phyloP scores from a whole-genome alignment of 2,113 vertebrate species.

The Pomatostomus ruficeps region DNA sequence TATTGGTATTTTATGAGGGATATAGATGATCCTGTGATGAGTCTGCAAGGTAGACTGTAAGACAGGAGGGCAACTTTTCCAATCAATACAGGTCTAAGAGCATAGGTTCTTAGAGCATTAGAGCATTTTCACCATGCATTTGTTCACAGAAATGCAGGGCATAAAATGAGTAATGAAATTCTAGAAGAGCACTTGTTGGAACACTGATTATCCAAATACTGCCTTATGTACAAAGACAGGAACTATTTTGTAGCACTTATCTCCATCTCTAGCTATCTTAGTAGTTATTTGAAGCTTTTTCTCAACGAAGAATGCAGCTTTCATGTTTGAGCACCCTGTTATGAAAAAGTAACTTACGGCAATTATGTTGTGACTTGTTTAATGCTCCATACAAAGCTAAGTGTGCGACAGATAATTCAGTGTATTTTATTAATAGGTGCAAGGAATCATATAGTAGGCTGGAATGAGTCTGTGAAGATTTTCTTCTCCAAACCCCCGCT shows the following conservation, averaged over 20 bases:
- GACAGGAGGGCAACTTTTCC: neutral
- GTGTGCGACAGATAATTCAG: neutral
- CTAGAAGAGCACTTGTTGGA: neutral
- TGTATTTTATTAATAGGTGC: neutral
- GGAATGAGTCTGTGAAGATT: neutral
- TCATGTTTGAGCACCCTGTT: neutral
- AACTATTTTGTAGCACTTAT: neutral
- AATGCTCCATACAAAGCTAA: neutral
- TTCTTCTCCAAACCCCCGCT: neutral
- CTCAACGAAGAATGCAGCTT: neutral
- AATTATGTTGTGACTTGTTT: neutral
- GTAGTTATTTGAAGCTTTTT: neutral
- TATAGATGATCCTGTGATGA: neutral
- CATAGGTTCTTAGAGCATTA: too few relatives aligned
- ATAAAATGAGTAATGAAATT: neutral
- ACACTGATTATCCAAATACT: neutral
- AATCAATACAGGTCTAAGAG: neutral
- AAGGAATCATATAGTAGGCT: neutral
- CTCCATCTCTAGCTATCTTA: neutral
- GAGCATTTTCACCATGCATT: neutral
- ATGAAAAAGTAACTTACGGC: neutral
- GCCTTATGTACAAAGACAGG: neutral
- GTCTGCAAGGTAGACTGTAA: neutral
- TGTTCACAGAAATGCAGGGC: neutral
- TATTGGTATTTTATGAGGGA: neutral